Conservation (phyloP, 2,113 vertebrate species). For the Nansenia antarctica region DNA sequence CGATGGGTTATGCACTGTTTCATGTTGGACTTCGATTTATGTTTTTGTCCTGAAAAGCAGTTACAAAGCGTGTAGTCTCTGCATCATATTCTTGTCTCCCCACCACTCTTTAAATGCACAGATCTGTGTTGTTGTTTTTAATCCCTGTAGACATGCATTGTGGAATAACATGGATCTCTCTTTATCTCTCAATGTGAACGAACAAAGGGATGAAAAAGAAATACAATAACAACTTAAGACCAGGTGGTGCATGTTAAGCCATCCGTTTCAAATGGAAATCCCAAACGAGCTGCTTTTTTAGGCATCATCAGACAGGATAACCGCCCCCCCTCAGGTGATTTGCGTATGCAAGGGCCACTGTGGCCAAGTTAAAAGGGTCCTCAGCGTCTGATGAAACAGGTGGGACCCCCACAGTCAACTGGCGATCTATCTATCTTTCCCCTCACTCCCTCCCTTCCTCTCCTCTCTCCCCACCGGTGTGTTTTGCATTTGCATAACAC, state of each 20-base stretch:
- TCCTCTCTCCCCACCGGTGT: conserved; percentile 19
- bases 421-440: conserved; percentile 43
- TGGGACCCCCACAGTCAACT: conserved; percentile 60
- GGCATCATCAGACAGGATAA: conserved; percentile 6
- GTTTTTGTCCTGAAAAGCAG: conserved; percentile 49
- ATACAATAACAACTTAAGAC: conserved; percentile 20
- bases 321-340: conserved; percentile 11
- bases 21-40: conserved; percentile 30
- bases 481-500: conserved; percentile 57
- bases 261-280: conserved; percentile 27
- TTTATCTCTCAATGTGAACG: conserved; percentile 15
- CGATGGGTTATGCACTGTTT: conserved; percentile 40
- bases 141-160: conserved; percentile 15
- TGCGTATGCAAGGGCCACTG: conserved; percentile 16
- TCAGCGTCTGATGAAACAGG: conserved; percentile 66
- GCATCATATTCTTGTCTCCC: not conserved
- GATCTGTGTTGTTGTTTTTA: conserved; percentile 25
- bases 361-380: conserved; percentile 54
- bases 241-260: conserved; percentile 29
- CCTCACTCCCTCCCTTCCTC: conserved; percentile 25
- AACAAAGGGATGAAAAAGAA: conserved; percentile 14
- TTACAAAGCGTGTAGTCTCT: conserved; percentile 1
- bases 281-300: conserved; percentile 21
- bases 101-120: conserved; percentile 13
- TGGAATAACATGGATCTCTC: not conserved